Percentiles rank a stretch among this genome's conserved stretches.
Conservation (phyloP, 2,113 vertebrate species). For the Bettongia penicillata region DNA sequence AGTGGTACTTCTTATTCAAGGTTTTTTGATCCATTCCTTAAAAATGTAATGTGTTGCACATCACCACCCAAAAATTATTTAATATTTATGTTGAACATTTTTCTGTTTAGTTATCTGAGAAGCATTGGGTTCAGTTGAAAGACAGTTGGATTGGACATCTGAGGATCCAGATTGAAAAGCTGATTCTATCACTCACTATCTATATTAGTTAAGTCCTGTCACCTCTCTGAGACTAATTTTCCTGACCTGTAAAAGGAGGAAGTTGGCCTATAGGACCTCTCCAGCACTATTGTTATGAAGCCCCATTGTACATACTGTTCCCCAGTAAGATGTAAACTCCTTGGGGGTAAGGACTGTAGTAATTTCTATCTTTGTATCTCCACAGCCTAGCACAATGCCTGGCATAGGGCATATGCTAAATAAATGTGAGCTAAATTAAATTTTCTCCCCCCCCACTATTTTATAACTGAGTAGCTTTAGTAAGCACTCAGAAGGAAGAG, state of each 20-base stretch:
- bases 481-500: background rate
- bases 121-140: background rate
- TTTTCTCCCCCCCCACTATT: constrained; percentile 1
- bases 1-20: background rate
- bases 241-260: background rate
- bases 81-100: background rate
- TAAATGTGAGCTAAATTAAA: background rate
- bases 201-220: background rate
- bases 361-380: background rate
- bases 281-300: background rate
- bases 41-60: background rate
- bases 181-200: background rate
- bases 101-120: background rate
- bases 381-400: background rate
- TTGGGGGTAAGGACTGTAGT: background rate
- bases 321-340: background rate
- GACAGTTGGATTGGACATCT: background rate
- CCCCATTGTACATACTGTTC: background rate
- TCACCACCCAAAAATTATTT: background rate
- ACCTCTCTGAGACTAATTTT: background rate
- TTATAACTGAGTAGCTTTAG: constrained; percentile 10
- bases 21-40: background rate
- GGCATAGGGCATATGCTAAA: background rate
- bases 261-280: background rate
- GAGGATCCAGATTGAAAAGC: background rate